These are phyloP conservation scores for Sebastes fasciatus DNA, from an alignment of 2,113 vertebrate species.

Conservation along the genomic window DNA sequence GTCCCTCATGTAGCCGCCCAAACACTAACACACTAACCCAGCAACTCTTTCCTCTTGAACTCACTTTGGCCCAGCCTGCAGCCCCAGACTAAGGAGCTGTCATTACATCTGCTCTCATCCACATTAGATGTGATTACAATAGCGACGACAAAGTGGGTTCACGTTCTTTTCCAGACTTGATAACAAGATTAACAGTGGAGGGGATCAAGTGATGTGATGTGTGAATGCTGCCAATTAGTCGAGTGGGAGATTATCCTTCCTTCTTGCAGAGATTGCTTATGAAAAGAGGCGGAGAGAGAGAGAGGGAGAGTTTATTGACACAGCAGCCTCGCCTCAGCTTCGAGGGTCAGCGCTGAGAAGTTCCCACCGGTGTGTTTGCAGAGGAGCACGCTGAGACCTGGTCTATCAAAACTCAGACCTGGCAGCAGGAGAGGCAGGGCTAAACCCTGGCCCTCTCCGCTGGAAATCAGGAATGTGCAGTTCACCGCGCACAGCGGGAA, in stretches of 20 bases:
- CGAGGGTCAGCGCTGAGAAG: constrained; percentile 12
- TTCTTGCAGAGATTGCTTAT: neutral
- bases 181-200: constrained; percentile 31
- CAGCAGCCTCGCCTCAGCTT: constrained; percentile 29
- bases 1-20: neutral
- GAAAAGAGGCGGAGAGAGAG: neutral
- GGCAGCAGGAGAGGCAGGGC: constrained; percentile 28
- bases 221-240: constrained; percentile 20
- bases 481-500: constrained; percentile 44
- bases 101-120: neutral
- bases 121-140: constrained; percentile 17
- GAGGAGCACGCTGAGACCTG: constrained; percentile 21
- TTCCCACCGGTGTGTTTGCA: constrained; percentile 54
- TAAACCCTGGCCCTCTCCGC: constrained; percentile 21
- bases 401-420: constrained; percentile 42
- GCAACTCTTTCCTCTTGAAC: neutral
- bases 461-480: constrained; percentile 44
- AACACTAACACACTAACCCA: no score
- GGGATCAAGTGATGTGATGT: constrained; percentile 28
- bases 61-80: neutral
- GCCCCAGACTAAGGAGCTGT: neutral
- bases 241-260: constrained; percentile 13
- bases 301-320: constrained; percentile 46
- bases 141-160: neutral
- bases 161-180: constrained; percentile 20